Base-by-base conservation (phyloP, 2,797 vertebrate genomes). In the Muscicapa striata region DNA sequence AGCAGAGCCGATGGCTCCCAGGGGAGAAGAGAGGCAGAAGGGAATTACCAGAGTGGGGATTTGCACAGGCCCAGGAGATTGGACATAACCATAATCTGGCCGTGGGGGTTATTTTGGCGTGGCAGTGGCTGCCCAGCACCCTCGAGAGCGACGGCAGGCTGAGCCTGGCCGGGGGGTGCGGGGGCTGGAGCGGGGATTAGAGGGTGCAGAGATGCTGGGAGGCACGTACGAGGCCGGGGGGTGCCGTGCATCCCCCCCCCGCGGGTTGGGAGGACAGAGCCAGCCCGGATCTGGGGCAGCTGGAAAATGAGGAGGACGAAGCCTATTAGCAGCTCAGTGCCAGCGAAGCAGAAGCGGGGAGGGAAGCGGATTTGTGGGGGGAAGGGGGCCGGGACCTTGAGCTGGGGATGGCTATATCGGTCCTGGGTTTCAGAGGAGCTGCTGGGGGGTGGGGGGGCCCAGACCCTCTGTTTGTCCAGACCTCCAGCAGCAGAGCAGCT, bases 271-370 rank as follows among this genome's bases (percentile, higher is more conserved):
- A 8, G n/a, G 82, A 86, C 94, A 95, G 83, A 69, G 88, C 55
- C 88, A 55, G 87, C 85, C 30, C 52, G 14, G 89, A 94, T 91
- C 91, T 94, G 94, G 94, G 94, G 84, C 95, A 95, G 95, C 94
- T 94, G 96, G 94, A 96, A 95, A 94, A 95, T 67, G 85, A 94
- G 87, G 94, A 96, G 94, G 93, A 92, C 4, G 90, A 95, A 96
- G 94, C 94, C 96, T 96, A 94, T 96, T 96, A 95, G 91, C 96
- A 86, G 96, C 94, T 94, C 95, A 95, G 93, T 87, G 90, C 91
- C 79, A 94, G 92, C 87, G 34, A 90, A 92, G 95, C 90, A 94
- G 93, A 96, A 91, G 91, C 10, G 2, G 82, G 80, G 83, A 93
- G 91, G 67, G 94, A 94, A 93, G 94, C 20, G 69, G 95, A 95